Evolutionary conservation across 2,888 invertebrate species (phyloP).

Genomic region (Pristionchus entomophagus): DNA sequence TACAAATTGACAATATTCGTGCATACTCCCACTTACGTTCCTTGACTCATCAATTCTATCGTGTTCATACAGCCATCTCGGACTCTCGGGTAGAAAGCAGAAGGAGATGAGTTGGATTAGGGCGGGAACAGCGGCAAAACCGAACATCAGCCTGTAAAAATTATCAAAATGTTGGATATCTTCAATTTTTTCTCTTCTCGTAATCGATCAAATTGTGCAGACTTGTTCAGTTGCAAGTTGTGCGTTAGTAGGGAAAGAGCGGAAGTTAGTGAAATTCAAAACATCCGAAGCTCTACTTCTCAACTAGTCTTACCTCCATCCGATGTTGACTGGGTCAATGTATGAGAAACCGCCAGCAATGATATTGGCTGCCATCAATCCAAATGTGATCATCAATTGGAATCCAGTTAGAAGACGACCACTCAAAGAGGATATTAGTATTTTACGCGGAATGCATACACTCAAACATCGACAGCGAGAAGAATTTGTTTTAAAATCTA

Average conservation of each 20-base stretch:
- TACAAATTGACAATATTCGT: not conserved
- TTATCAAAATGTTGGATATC: no score
- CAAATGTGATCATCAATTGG: constrained; percentile 79
- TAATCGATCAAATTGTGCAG: no score
- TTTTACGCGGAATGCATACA: not conserved
- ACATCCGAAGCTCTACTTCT: no score
- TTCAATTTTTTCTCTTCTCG: no score
- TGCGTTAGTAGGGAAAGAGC: no score
- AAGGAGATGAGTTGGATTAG: constrained; percentile 79
- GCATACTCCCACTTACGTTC: constrained; percentile 32
- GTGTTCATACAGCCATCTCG: constrained; percentile 76
- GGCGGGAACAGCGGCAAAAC: constrained; percentile 78
- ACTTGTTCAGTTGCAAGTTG: no score
- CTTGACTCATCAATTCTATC: constrained; percentile 57
- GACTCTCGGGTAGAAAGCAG: constrained; percentile 80
- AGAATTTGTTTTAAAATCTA: not conserved
- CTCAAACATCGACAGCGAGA: not conserved
- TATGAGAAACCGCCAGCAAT: constrained; percentile 79
- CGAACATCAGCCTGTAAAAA: constrained; percentile 64
- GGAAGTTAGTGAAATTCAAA: no score
- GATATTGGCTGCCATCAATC: constrained; percentile 79
- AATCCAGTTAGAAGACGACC: constrained; percentile 60
- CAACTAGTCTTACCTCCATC: constrained; percentile 78
- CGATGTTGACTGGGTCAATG: constrained; percentile 75
- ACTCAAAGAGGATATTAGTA: not conserved